Conservation (phyloP, 2,797 vertebrate species). For the Melanotaenia boesemani region DNA sequence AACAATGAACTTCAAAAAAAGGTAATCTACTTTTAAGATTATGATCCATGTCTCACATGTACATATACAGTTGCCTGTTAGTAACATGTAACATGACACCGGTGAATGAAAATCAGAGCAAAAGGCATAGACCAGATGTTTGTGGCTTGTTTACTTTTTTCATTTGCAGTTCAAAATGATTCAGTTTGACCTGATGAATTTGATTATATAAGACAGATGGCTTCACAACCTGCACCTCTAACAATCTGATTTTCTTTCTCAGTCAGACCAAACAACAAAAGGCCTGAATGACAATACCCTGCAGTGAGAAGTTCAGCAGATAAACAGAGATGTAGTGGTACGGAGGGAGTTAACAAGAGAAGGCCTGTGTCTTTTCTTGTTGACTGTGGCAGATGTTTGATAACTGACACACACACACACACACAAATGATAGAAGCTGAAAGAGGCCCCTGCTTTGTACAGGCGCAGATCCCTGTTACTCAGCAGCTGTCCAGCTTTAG, state of each 20-base stretch:
- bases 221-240: slow-evolving; percentile 4
- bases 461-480: slow-evolving; percentile 60
- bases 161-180: slow-evolving; percentile 1
- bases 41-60: not conserved
- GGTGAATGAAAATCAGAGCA: not conserved
- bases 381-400: slow-evolving; percentile 88
- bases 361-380: slow-evolving; percentile 77
- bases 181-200: slow-evolving; percentile 1
- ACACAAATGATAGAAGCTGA: slow-evolving; percentile 42
- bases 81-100: not conserved
- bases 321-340: slow-evolving; percentile 43
- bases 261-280: slow-evolving; percentile 35
- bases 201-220: slow-evolving; percentile 15
- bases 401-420: slow-evolving; percentile 73
- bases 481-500: slow-evolving; percentile 73
- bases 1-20: not conserved
- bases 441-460: slow-evolving; percentile 50
- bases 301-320: slow-evolving; percentile 36
- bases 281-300: slow-evolving; percentile 31
- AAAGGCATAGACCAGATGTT: not conserved
- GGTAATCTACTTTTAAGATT: not conserved
- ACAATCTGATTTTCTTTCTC: slow-evolving; percentile 28
- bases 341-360: slow-evolving; percentile 63
- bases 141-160: not conserved
- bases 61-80: not conserved